A percentile compares a stretch with the other conserved stretches of the same genome.
These are phyloP conservation scores for Danaus chrysippus DNA, from an alignment of 2,888 invertebrate genomes.

Conservation along the genomic window DNA sequence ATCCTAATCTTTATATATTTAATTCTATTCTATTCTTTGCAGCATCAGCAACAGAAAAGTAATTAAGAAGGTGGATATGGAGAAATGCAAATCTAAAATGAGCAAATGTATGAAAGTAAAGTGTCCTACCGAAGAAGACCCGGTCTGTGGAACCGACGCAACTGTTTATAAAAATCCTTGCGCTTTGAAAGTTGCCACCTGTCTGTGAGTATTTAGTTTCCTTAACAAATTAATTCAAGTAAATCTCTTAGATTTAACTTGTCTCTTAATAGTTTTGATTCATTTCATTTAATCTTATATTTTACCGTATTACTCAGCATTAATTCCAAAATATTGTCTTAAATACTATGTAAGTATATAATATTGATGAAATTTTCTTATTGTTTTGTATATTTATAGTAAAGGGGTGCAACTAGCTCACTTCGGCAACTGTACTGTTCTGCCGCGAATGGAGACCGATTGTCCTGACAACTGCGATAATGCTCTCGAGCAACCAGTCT, in stretches of 20 bases:
- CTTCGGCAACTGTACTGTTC: constrained; percentile 90
- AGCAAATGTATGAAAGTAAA: constrained; percentile 88
- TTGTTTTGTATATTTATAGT: constrained; percentile 55
- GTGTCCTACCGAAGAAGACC: constrained; percentile 83
- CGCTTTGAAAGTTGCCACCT: constrained; percentile 89
- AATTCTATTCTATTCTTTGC: constrained; percentile 22
- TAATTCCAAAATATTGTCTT: too few species aligned
- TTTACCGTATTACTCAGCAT: too few species aligned
- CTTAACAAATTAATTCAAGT: too few species aligned
- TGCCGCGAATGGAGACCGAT: constrained; percentile 84
- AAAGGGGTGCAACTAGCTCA: constrained; percentile 93
- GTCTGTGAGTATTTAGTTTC: constrained; percentile 81
- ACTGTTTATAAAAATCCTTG: constrained; percentile 91
- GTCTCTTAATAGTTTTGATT: too few species aligned
- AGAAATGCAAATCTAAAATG: constrained; percentile 87
- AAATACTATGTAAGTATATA: too few species aligned
- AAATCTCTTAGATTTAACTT: too few species aligned
- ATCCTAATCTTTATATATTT: not conserved
- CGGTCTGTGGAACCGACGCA: constrained; percentile 94
- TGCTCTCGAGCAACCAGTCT: constrained; percentile 84
- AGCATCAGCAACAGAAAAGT: constrained; percentile 77
- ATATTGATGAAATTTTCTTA: too few species aligned
- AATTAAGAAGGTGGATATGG: constrained; percentile 85
- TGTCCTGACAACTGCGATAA: constrained; percentile 79
- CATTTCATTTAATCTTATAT: too few species aligned